Base-by-base conservation (phyloP, 2,888 invertebrate species). In the Heliconius charithonia region DNA sequence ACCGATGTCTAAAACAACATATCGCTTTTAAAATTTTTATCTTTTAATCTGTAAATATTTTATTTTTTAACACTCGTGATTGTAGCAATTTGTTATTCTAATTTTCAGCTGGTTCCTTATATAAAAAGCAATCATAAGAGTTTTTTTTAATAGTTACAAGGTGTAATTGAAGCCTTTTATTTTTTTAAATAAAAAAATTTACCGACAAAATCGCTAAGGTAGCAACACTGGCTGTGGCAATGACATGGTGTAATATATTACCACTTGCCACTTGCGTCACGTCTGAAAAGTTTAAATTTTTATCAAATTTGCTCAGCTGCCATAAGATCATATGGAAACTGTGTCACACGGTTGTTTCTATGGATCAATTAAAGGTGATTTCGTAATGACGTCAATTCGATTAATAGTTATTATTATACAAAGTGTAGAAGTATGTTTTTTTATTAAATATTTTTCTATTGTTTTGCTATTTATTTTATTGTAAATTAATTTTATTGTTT, bases 341-440 rank as follows among this genome's bases (percentile, higher is more conserved):
- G 81, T 84, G 83, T 84, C 83, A 83, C 78, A 73, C 65, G 79
- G 82, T 72, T 77, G 81, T 80, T 82, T 81, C 80, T 81, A 82
- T 82, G 76, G 79, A 81, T 80, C 80, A 79, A 83, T 84, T 82
- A 79, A 76, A 71, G 45, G 66, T 77, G 71, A 79, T 82, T 80
- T 78, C 79, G 79, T 51, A 76, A 79, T 80, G 81, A 83, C 83
- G 81, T 82, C 79, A 81, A 81, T 77, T 63, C 75, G 67, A 70
- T 77, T 71, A 77, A 79, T 77, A 78, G 76, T 77, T 74, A 67
- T 69, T 78, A 74, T 51, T 75, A 13, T 37, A 25, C 32, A 69
- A 45, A 59, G 29, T 32, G 41, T 70, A 27, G n/a, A 59, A 62
- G 13, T 70, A 16, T 45, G 27, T 67, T 66, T 66, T 67, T n/a